phyloP scores from a whole-genome alignment of 2,888 invertebrate species.

The Exephanes ischioxanthus region DNA sequence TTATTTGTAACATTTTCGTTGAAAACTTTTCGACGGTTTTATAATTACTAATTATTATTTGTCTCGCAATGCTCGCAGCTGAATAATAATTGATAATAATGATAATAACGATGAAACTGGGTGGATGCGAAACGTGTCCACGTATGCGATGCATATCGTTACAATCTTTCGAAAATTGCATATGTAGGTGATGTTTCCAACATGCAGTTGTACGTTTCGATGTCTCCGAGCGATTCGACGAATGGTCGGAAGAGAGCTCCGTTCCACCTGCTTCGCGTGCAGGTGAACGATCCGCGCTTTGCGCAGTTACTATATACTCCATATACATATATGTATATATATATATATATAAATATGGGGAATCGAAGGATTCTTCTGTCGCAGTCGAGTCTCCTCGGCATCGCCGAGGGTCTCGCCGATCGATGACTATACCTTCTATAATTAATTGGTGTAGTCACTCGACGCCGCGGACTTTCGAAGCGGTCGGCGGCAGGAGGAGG shows the following conservation, averaged over 20 bases:
- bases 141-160: too few species aligned
- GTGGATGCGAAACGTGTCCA: neutral
- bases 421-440: conserved; percentile 65
- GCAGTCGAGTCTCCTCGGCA: conserved; percentile 51
- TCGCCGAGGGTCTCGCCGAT: conserved; percentile 64
- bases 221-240: conserved; percentile 11
- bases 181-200: neutral
- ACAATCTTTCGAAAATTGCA: neutral
- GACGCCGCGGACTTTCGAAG: conserved; percentile 34
- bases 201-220: neutral
- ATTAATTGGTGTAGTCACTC: conserved; percentile 61
- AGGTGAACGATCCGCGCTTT: conserved; percentile 52
- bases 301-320: conserved; percentile 2
- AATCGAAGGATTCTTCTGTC: conserved; percentile 25
- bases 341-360: conserved; percentile 9
- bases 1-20: neutral
- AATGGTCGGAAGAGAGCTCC: conserved; percentile 10
- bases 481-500: conserved; percentile 25
- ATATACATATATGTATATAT: conserved; percentile 32
- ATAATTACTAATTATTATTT: neutral
- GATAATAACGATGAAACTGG: conserved; percentile 2
- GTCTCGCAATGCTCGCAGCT: neutral
- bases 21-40: neutral
- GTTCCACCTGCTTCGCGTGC: conserved; percentile 39
- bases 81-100: neutral